Percentiles rank a stretch among this genome's conserved stretches.
Conservation (phyloP, 1,140 invertebrate species). For the Drosophila biarmipes region DNA sequence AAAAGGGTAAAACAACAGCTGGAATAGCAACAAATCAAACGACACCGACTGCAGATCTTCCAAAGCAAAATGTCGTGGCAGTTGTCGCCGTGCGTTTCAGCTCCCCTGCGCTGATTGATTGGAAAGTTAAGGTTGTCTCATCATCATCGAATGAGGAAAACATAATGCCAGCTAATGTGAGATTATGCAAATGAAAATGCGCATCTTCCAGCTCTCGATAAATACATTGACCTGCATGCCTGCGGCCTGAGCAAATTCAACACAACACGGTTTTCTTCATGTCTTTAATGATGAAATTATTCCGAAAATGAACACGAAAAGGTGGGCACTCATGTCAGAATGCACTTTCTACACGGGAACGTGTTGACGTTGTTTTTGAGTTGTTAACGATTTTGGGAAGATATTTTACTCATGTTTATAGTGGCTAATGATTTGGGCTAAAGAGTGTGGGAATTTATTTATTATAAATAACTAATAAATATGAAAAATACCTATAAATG, state of each 20-base stretch:
- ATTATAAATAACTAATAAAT: not conserved
- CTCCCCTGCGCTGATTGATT: constrained; percentile 53
- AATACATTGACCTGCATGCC: constrained; percentile 57
- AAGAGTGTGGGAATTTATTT: constrained; percentile 3
- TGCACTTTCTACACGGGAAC: constrained; percentile 41
- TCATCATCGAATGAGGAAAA: constrained; percentile 46
- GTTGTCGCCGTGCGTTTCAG: constrained; percentile 26
- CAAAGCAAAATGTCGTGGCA: constrained; percentile 39
- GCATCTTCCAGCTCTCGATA: constrained; percentile 42
- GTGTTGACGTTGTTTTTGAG: constrained; percentile 7
- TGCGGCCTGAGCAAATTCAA: constrained; percentile 26
- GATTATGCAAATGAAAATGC: constrained; percentile 60
- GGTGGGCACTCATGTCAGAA: constrained; percentile 32
- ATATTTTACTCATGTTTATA: not conserved
- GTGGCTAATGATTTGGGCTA: not conserved
- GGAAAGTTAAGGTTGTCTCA: constrained; percentile 63
- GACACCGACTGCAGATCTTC: constrained; percentile 52
- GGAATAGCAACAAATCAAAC: constrained; percentile 24
- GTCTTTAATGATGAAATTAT: constrained; percentile 43
- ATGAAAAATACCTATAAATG: not conserved
- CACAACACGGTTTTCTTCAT: constrained; percentile 16
- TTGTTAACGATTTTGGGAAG: constrained; percentile 8
- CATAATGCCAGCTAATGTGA: constrained; percentile 63
- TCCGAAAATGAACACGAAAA: constrained; percentile 24
- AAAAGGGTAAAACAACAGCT: constrained; percentile 1